These are phyloP conservation scores for Volucella inanis DNA, from an alignment of 2,888 invertebrate genomes.

Conservation along the genomic window DNA sequence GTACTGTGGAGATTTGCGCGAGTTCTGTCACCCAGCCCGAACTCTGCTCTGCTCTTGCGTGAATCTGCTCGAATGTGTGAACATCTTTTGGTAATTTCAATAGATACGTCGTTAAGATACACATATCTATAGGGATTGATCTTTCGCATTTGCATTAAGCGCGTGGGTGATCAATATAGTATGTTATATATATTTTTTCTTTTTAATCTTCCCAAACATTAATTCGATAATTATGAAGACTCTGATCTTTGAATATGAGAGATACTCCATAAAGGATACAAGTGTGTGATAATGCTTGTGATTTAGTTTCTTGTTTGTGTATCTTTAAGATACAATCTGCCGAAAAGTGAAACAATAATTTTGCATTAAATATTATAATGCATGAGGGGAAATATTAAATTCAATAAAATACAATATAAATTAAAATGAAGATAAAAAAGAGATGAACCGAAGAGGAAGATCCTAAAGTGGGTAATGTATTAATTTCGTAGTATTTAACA, in stretches of 20 bases:
- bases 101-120: constrained; percentile 48
- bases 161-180: constrained; percentile 47
- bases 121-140: constrained; percentile 35
- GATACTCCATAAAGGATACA: neutral
- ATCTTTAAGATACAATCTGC: constrained; percentile 22
- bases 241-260: constrained; percentile 13
- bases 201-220: neutral
- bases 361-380: constrained; percentile 30
- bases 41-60: neutral
- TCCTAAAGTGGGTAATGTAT: too few relatives aligned
- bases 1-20: constrained; percentile 29
- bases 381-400: constrained; percentile 19
- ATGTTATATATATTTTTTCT: neutral
- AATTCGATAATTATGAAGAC: constrained; percentile 52
- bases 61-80: constrained; percentile 32
- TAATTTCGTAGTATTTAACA: too few relatives aligned
- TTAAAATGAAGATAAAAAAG: neutral
- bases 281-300: neutral
- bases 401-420: constrained; percentile 29
- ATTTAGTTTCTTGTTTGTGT: neutral
- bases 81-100: constrained; percentile 32
- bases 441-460: too few relatives aligned
- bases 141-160: constrained; percentile 48
- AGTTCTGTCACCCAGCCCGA: neutral
- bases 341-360: constrained; percentile 22